These are phyloP conservation scores for Acrocephalus scirpaceus DNA, from an alignment of 2,797 vertebrate genomes.

Conservation along the genomic window DNA sequence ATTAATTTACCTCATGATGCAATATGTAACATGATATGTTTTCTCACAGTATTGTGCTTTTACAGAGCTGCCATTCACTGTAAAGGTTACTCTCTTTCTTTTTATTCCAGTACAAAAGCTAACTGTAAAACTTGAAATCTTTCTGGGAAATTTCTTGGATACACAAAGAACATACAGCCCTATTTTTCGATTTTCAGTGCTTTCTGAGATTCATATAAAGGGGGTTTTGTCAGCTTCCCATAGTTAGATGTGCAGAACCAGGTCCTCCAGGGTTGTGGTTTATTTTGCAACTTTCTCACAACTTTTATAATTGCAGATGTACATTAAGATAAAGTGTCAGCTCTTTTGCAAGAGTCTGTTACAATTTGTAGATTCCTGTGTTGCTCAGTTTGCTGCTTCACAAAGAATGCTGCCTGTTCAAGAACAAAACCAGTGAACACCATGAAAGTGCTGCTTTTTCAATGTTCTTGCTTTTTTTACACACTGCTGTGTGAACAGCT, in stretches of 20 bases:
- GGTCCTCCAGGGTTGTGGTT: background rate
- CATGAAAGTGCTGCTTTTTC: background rate
- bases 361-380: background rate
- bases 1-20: constrained; percentile 41
- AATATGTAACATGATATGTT: constrained; percentile 56
- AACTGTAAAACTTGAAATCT: constrained; percentile 69
- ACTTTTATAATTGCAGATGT: constrained; percentile 39
- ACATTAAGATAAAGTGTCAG: background rate
- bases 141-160: constrained; percentile 67
- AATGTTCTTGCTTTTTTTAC: background rate
- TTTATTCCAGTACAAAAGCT: constrained; percentile 71
- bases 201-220: constrained; percentile 61
- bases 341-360: constrained; percentile 27
- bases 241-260: constrained; percentile 36
- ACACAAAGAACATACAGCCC: constrained; percentile 48
- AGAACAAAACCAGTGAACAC: background rate
- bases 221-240: constrained; percentile 49
- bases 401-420: background rate
- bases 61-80: constrained; percentile 37
- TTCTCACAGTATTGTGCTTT: constrained; percentile 48
- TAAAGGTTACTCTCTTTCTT: constrained; percentile 68
- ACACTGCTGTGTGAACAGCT: background rate
- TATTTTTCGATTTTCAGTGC: constrained; percentile 41
- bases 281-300: constrained; percentile 37
- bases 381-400: background rate